These are phyloP conservation scores for Tipula helvola DNA, from an alignment of 2,888 invertebrate genomes.

Conservation along the genomic window DNA sequence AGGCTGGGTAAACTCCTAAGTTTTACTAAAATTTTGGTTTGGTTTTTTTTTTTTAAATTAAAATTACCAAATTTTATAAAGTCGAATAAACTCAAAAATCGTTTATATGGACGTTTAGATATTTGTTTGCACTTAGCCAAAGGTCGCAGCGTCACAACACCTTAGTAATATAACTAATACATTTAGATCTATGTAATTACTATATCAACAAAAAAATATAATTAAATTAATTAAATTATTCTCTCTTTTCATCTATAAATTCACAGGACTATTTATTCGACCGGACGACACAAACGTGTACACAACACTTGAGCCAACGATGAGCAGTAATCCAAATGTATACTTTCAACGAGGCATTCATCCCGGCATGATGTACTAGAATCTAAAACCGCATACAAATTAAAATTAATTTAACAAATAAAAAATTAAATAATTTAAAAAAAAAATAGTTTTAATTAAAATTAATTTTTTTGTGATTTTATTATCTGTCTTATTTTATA, in stretches of 20 bases:
- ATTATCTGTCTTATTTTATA: neutral
- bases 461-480: neutral
- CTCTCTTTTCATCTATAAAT: conserved; percentile 23
- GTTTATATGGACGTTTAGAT: too few species aligned
- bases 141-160: too few species aligned
- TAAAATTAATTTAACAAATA: neutral
- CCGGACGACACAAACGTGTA: conserved; percentile 75
- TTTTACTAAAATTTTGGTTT: too few species aligned
- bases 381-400: conserved; percentile 20
- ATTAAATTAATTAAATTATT: neutral
- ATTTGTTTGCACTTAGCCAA: too few species aligned
- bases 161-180: too few species aligned
- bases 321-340: conserved; percentile 84
- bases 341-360: conserved; percentile 77
- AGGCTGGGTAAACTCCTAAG: too few species aligned
- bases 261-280: conserved; percentile 61
- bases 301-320: conserved; percentile 70
- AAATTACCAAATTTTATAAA: too few species aligned
- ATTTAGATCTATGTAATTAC: too few species aligned
- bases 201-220: too few species aligned
- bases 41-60: too few species aligned
- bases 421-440: neutral
- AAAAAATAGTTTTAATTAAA: neutral
- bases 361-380: conserved; percentile 81
- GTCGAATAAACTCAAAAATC: too few species aligned